These are phyloP conservation scores for Zalophus californianus DNA, from an alignment of 2,797 vertebrate species.

Conservation along the genomic window DNA sequence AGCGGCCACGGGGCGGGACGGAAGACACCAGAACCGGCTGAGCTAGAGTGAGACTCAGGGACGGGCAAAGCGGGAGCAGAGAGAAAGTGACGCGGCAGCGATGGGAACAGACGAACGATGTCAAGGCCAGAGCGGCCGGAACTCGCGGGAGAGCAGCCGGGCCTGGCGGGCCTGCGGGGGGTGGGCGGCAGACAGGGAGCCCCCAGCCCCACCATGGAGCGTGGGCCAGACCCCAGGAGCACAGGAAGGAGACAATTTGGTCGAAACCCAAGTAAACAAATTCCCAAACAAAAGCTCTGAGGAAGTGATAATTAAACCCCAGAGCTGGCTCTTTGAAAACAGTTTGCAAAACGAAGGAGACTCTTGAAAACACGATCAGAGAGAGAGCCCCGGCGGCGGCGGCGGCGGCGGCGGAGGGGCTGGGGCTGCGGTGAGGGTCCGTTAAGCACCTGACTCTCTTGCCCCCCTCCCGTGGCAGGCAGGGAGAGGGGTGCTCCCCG, in stretches of 20 bases:
- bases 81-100: background rate
- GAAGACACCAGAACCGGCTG: background rate
- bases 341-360: background rate
- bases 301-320: background rate
- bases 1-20: accelerated
- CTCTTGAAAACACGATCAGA: background rate
- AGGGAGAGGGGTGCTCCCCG: background rate
- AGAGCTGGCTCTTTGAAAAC: background rate
- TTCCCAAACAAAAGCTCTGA: background rate
- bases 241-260: background rate
- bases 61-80: background rate
- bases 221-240: accelerated
- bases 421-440: background rate
- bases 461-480: background rate
- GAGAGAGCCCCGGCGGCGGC: accelerated
- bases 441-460: background rate
- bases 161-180: background rate
- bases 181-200: background rate
- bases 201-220: background rate
- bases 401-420: no score
- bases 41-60: accelerated
- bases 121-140: background rate
- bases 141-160: background rate
- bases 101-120: background rate
- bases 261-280: background rate